Percentiles rank a stretch among this genome's conserved stretches.
phyloP scores from a whole-genome alignment of 2,888 invertebrate genomes.

The Danaus chrysippus region DNA sequence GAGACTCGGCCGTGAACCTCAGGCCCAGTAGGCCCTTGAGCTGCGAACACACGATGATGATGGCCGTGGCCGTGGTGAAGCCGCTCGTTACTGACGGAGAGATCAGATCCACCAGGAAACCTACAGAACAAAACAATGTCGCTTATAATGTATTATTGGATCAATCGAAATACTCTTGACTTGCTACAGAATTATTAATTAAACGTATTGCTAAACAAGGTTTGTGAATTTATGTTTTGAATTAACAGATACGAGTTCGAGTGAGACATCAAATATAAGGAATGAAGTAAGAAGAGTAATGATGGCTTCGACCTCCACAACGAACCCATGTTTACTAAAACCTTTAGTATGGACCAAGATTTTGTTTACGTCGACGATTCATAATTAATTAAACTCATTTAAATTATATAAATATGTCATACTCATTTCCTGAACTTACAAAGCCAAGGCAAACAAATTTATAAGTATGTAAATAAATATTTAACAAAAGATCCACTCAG shows the following conservation, averaged over 20 bases:
- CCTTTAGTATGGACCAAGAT: not conserved
- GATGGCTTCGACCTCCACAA: too few relatives aligned
- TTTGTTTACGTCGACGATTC: not conserved
- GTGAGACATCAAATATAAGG: too few relatives aligned
- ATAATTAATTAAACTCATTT: not conserved
- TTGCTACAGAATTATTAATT: too few relatives aligned
- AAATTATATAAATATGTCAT: not conserved
- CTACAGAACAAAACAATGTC: conserved; percentile 65
- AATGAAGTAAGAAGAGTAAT: too few relatives aligned
- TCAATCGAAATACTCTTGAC: too few relatives aligned
- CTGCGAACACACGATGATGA: conserved; percentile 87
- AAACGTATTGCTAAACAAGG: too few relatives aligned
- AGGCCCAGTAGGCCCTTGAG: conserved; percentile 86
- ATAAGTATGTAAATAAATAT: conserved; percentile 18
- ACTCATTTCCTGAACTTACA: not conserved
- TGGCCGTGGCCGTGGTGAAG: conserved; percentile 90
- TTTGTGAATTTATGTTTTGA: too few relatives aligned
- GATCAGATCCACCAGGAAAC: conserved; percentile 91
- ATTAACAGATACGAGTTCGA: too few relatives aligned
- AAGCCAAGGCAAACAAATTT: conserved; percentile 9
- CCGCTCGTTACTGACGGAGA: conserved; percentile 90
- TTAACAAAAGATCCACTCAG: not conserved
- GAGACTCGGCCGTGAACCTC: conserved; percentile 82
- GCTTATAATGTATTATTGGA: not conserved
- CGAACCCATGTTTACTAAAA: too few relatives aligned